Base-by-base conservation (phyloP, 1,140 invertebrate genomes). In the Aphelenchoides besseyi region DNA sequence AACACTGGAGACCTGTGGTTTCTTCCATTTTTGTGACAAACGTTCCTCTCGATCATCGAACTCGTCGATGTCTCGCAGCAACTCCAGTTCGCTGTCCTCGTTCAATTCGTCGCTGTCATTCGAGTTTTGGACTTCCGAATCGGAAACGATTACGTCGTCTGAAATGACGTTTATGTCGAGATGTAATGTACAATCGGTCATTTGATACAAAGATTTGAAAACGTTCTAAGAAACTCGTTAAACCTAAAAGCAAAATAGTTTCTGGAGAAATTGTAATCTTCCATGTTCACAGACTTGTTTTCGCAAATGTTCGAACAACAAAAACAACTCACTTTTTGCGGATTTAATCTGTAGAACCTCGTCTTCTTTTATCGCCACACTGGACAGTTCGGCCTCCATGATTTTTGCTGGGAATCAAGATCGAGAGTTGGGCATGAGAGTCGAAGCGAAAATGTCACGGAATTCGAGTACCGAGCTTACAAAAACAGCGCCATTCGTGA, bases 21-120 rank as follows among this genome's bases (percentile, higher is more conserved):
- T 52, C 62, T 66, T 66, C 62, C 62, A 66, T 29, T 66, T 66
- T 16, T 66, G 62, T 18, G 3, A 5, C 23, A 66, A 29, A 67
- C 33, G 62, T 8, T 66, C 62, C 26, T 66, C 62, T 29, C 23
- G 3, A 8, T 66, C 62, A 33, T 59, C 18, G 5, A 41, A 41
- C 23, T 48, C 41, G 12, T 16, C 12, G 12, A 16, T 23, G 23
- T 48, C 41, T 12, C 41, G 41, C 41, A 48, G 41, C 41, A 48
- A 23, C 12, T 48, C 41, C 12, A 12, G 41, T 23, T 12, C 41
- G 12, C 12, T 48, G 12, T 48, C 41, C 12, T 48, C 41, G 41
- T 16, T 12, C 41, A 16, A 23, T 12, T 23, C 41, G 41, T 48
- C 41, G 41, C 12, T 16, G 12, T 48, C 41, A 23, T 12, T 48